Percentiles rank a stretch among this genome's conserved stretches.
These are phyloP conservation scores for Peromyscus californicus DNA, from an alignment of 2,113 vertebrate genomes.

Conservation along the genomic window DNA sequence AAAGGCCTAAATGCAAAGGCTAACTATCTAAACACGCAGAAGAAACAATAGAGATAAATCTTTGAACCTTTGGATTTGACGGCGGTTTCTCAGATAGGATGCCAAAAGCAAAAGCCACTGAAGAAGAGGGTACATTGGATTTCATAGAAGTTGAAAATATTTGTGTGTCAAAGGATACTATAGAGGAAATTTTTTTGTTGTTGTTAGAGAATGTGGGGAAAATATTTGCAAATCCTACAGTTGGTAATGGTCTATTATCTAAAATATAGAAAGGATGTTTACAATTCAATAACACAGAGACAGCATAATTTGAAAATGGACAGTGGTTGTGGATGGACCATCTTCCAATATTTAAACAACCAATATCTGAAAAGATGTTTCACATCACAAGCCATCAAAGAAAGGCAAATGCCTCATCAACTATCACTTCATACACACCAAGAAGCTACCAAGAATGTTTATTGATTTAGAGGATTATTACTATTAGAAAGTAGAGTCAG, in stretches of 20 bases:
- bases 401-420: not conserved
- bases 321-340: not conserved
- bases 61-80: not conserved
- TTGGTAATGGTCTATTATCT: not conserved
- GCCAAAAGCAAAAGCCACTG: not conserved
- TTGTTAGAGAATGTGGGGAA: not conserved
- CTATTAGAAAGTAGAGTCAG: not conserved
- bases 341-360: not conserved
- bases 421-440: not conserved
- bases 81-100: not conserved
- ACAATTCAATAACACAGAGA: slow-evolving; percentile 21
- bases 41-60: slow-evolving; percentile 1
- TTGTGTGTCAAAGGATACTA: not conserved
- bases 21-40: not conserved
- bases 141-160: slow-evolving; percentile 20
- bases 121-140: not conserved
- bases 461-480: not conserved
- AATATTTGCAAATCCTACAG: not conserved
- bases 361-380: not conserved
- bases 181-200: not conserved
- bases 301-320: not conserved
- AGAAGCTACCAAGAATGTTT: not conserved
- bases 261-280: not conserved
- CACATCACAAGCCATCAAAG: not conserved
- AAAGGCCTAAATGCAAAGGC: not conserved